A percentile compares a stretch with the other conserved stretches of the same genome.
Conservation (phyloP, 2,888 invertebrate species). For the Pandemis corylana region DNA sequence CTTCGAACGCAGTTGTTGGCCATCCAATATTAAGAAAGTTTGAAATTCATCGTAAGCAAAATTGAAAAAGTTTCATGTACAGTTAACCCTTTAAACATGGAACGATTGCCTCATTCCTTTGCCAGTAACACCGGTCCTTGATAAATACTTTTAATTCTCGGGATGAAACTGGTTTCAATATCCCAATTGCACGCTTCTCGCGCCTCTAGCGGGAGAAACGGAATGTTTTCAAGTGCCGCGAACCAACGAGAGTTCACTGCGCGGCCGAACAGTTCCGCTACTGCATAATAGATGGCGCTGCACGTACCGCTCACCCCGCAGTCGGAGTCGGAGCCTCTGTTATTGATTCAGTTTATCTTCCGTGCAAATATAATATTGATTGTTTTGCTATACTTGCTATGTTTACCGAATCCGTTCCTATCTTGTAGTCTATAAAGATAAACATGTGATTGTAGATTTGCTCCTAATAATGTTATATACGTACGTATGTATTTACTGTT, state of each 20-base stretch:
- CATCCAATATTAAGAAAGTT: constrained; percentile 37
- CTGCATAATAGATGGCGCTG: constrained; percentile 71
- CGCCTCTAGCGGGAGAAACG: constrained; percentile 41
- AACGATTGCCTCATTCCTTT: constrained; percentile 35
- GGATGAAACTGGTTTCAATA: constrained; percentile 52
- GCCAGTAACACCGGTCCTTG: constrained; percentile 48
- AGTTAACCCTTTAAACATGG: constrained; percentile 34
- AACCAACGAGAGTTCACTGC: constrained; percentile 30
- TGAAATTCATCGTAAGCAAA: constrained; percentile 28
- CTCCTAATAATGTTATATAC: background rate
- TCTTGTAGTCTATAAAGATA: constrained; percentile 50
- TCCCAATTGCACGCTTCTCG: constrained; percentile 44
- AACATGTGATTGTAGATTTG: constrained; percentile 29
- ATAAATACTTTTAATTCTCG: constrained; percentile 48
- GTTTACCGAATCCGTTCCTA: constrained; percentile 56
- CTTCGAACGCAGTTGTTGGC: constrained; percentile 14
- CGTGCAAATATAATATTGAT: constrained; percentile 69
- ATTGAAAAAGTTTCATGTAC: constrained; percentile 35
- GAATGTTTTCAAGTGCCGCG: constrained; percentile 44
- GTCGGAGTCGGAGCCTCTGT: constrained; percentile 39
- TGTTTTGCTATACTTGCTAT: constrained; percentile 61
- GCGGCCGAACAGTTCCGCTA: constrained; percentile 57
- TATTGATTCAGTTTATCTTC: constrained; percentile 64
- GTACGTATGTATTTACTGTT: background rate
- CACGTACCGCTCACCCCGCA: constrained; percentile 13